phyloP scores from a whole-genome alignment of 2,888 invertebrate species.

The Limnephilus lunatus region DNA sequence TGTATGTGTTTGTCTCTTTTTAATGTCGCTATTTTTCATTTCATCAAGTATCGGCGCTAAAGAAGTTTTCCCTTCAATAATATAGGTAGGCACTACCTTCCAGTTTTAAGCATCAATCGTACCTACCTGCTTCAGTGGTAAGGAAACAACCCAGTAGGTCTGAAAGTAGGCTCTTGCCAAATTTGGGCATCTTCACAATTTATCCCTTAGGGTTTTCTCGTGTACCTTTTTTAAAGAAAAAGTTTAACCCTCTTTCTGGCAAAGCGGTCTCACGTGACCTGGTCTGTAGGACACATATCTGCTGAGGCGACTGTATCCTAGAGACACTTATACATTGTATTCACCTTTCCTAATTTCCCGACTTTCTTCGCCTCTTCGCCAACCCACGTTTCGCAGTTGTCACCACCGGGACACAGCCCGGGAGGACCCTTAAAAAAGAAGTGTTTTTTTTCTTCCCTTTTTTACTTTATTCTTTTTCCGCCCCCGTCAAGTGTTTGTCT shows the following conservation, averaged over 20 bases:
- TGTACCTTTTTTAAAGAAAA: not conserved
- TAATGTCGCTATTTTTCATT: no score
- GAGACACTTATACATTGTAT: conserved; percentile 24
- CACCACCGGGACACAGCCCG: conserved; percentile 36
- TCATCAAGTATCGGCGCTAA: no score
- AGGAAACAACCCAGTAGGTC: not conserved
- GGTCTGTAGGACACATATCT: not conserved
- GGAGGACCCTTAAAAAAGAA: conserved; percentile 40
- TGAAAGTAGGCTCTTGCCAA: not conserved
- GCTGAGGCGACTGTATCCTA: not conserved
- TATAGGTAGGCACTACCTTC: not conserved
- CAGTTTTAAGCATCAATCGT: not conserved
- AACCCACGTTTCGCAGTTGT: conserved; percentile 46
- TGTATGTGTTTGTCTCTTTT: no score
- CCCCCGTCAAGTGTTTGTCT: conserved; percentile 30
- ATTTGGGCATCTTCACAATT: conserved; percentile 2
- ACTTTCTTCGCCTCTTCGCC: conserved; percentile 13
- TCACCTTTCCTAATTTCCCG: conserved; percentile 29
- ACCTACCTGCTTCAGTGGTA: not conserved
- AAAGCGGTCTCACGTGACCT: conserved; percentile 22
- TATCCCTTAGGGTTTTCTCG: conserved; percentile 19
- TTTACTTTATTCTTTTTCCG: conserved; percentile 21
- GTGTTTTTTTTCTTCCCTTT: conserved; percentile 44
- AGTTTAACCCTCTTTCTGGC: conserved; percentile 1
- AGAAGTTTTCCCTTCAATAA: no score